phyloP scores from a whole-genome alignment of 1,140 invertebrate species.

The Nasonia giraulti region DNA sequence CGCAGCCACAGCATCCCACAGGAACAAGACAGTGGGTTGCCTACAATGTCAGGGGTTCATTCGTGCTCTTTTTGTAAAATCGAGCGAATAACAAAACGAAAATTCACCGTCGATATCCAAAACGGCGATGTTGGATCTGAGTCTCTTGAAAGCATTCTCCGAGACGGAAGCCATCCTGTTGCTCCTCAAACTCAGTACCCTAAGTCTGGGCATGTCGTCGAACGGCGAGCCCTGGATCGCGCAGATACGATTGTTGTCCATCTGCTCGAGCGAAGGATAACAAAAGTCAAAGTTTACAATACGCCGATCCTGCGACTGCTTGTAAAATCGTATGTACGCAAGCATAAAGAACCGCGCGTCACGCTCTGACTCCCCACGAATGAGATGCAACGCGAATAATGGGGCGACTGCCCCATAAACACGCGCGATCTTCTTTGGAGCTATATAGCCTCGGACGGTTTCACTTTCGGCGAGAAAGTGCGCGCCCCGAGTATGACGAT shows the following conservation, averaged over 20 bases:
- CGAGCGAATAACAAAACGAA: background rate
- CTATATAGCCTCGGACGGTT: slow-evolving; percentile 49
- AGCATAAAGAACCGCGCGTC: background rate
- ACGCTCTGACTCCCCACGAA: slow-evolving; percentile 36
- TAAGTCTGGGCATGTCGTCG: slow-evolving; percentile 85
- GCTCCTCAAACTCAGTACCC: slow-evolving; percentile 85
- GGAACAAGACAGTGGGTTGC: slow-evolving; percentile 87
- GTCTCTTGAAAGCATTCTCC: slow-evolving; percentile 83
- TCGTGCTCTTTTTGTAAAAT: background rate
- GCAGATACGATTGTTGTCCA: slow-evolving; percentile 85
- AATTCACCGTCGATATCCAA: slow-evolving; percentile 86
- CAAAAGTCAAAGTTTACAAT: background rate
- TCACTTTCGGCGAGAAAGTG: slow-evolving; percentile 67
- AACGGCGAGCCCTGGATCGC: slow-evolving; percentile 83
- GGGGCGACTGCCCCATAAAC: background rate
- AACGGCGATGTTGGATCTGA: slow-evolving; percentile 86
- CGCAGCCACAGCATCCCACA: slow-evolving; percentile 88
- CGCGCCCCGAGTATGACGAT: slow-evolving; percentile 34
- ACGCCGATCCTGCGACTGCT: background rate
- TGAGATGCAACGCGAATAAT: slow-evolving; percentile 33
- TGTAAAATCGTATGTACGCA: background rate
- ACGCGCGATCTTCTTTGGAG: background rate
- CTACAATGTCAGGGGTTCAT: slow-evolving; percentile 67
- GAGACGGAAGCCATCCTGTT: slow-evolving; percentile 85
- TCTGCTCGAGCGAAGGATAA: slow-evolving; percentile 59